These are phyloP conservation scores for Xenopus borealis DNA, from an alignment of 2,113 vertebrate species.

Conservation along the genomic window DNA sequence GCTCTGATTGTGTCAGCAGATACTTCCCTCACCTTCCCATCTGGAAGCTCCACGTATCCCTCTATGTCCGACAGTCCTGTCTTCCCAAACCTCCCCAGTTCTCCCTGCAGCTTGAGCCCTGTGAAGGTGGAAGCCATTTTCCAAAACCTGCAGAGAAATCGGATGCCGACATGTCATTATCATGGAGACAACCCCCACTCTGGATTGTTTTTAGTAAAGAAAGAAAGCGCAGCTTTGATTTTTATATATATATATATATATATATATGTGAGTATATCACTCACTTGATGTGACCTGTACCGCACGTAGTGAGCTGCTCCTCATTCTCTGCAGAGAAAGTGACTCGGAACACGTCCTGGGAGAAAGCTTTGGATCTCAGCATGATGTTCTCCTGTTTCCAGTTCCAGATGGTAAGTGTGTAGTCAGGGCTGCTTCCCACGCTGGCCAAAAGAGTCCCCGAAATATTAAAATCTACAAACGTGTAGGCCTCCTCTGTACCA, in stretches of 20 bases:
- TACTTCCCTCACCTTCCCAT: conserved; percentile 77
- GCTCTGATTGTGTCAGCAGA: too few relatives aligned
- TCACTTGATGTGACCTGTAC: conserved; percentile 87
- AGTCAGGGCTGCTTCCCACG: conserved; percentile 78
- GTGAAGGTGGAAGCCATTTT: conserved; percentile 84
- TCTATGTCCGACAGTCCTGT: conserved; percentile 78
- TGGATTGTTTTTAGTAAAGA: too few relatives aligned
- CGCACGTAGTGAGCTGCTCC: conserved; percentile 80
- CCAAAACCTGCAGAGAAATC: conserved; percentile 79
- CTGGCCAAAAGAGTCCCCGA: conserved; percentile 80
- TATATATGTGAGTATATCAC: too few relatives aligned
- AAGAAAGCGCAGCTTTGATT: too few relatives aligned
- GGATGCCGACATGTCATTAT: too few relatives aligned
- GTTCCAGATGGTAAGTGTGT: conserved; percentile 86
- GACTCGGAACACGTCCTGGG: conserved; percentile 84
- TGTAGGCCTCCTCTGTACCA: conserved; percentile 76
- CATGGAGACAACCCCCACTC: too few relatives aligned
- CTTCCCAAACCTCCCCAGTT: conserved; percentile 85
- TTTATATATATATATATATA: too few relatives aligned
- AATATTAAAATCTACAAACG: conserved; percentile 76
- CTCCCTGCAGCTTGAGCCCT: conserved; percentile 85
- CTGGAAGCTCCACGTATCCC: conserved; percentile 83
- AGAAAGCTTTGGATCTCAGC: conserved; percentile 81
- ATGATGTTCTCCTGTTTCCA: conserved; percentile 83
- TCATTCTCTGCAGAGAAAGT: conserved; percentile 84